Base-by-base conservation (phyloP, 2,797 vertebrate species). In the Gambelia wislizenii region DNA sequence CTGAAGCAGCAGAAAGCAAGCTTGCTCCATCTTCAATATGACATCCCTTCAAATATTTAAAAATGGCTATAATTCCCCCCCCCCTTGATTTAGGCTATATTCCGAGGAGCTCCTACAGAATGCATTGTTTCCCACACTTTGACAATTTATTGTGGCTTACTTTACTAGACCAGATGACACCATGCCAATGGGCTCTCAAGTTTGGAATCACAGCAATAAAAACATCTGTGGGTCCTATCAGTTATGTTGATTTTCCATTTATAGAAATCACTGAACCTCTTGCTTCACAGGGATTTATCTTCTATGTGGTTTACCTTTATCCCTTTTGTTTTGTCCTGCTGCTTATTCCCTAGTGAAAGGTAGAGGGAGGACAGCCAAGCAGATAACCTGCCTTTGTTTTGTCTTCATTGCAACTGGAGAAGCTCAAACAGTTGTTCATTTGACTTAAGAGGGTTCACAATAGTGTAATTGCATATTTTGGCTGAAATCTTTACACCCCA, bases 381-480 rank as follows among this genome's bases (percentile, higher is more conserved):
- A 88, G 70, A 83, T 83, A 83, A 79, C 61, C 22, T 78, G 44
- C 16, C 25, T 88, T 88, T 52, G 56, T 76, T 83, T 76, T 88
- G 80, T 83, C 56, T 88, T 61, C 20, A 9, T 20, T 59, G 52
- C 36, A 87, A 79, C 59, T 72, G 36, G 64, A 36, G 39, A 81
- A 6, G n/a, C 61, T 86, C 59, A 86, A 39, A 47, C 42, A 47
- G 30, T 77, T 69, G 9, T 54, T 88, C 42, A n/a, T 16, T 84
- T 88, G 80, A 49, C 87, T 9, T 67, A 67, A 88, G 36, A 44
- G 83, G 74, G 6, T 67, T 88, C 47, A 67, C 6, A 27, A 67
- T 67, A 67, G 30, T n/a, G n/a, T n/a, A n/a, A n/a, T 59, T 61
- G 42, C 9, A 39, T 44, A 79, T 33, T 85, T 87, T 70, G 61